Conservation (phyloP, 1,140 invertebrate species). For the Bombus turneri region DNA sequence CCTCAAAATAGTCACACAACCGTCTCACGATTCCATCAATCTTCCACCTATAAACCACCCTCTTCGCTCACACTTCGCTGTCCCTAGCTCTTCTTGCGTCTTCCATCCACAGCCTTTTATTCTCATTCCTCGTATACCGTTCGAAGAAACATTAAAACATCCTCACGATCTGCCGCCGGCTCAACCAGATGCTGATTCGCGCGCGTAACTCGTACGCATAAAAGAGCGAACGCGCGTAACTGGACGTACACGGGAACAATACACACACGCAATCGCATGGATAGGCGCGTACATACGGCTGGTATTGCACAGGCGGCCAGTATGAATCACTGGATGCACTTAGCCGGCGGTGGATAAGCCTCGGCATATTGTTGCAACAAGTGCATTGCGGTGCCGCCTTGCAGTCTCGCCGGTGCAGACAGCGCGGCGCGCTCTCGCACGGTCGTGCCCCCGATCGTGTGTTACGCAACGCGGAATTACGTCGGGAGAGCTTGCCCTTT, state of each 20-base stretch:
- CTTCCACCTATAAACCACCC: neutral
- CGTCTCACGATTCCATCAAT: neutral
- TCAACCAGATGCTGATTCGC: constrained; percentile 30
- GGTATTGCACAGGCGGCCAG: constrained; percentile 14
- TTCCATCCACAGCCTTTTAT: neutral
- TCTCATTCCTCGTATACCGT: neutral
- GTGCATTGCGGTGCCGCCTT: constrained; percentile 76
- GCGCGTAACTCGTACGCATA: neutral
- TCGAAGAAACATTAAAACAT: constrained; percentile 21
- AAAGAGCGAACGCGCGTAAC: neutral
- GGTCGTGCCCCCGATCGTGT: constrained; percentile 39
- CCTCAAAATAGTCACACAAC: neutral
- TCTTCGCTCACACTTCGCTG: neutral
- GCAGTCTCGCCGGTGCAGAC: constrained; percentile 79
- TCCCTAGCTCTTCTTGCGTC: neutral
- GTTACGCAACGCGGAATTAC: constrained; percentile 66
- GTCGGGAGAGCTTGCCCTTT: neutral
- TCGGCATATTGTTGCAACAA: constrained; percentile 73
- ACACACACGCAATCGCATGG: no score
- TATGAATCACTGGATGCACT: constrained; percentile 48
- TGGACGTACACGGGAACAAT: neutral
- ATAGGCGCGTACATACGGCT: neutral
- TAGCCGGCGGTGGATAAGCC: constrained; percentile 47
- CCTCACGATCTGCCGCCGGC: constrained; percentile 18
- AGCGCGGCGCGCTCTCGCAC: constrained; percentile 73